phyloP scores from a whole-genome alignment of 2,888 invertebrate species.

The Chamaedrilus cognettii region DNA sequence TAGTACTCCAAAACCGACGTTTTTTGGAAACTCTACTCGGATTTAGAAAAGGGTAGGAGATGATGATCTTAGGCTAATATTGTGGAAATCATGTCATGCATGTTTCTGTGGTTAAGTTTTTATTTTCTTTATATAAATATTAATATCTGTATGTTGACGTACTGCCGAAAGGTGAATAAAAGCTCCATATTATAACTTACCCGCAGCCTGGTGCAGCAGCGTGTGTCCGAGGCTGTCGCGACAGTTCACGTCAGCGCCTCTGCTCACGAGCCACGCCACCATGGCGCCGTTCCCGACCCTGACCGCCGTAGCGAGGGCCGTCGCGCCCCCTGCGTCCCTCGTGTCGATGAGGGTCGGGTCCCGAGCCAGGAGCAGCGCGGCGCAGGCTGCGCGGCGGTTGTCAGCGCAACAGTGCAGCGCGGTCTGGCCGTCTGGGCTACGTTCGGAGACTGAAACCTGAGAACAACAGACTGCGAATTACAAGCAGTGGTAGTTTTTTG shows the following conservation, averaged over 20 bases:
- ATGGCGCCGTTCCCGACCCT: constrained; percentile 52
- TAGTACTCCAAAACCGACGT: no score
- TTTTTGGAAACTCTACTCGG: no score
- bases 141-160: no score
- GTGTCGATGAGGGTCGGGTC: constrained; percentile 19
- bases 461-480: no score
- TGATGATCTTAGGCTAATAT: no score
- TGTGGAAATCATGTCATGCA: no score
- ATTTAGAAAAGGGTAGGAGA: no score
- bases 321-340: constrained; percentile 20
- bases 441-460: background rate
- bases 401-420: constrained; percentile 21
- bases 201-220: constrained; percentile 97
- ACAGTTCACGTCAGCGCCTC: constrained; percentile 86
- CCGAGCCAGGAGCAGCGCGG: constrained; percentile 12
- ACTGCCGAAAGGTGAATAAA: no score
- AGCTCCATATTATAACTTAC: no score
- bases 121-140: no score
- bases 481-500: no score
- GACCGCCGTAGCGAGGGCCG: constrained; percentile 92
- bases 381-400: constrained; percentile 11
- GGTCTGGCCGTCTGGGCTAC: constrained; percentile 8
- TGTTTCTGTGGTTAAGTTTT: no score
- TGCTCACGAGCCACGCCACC: constrained; percentile 79
- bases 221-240: constrained; percentile 94